Percentiles rank a stretch among this genome's conserved stretches.
These are phyloP conservation scores for Aselliscus stoliczkanus DNA, from an alignment of 2,797 vertebrate genomes.

Conservation along the genomic window DNA sequence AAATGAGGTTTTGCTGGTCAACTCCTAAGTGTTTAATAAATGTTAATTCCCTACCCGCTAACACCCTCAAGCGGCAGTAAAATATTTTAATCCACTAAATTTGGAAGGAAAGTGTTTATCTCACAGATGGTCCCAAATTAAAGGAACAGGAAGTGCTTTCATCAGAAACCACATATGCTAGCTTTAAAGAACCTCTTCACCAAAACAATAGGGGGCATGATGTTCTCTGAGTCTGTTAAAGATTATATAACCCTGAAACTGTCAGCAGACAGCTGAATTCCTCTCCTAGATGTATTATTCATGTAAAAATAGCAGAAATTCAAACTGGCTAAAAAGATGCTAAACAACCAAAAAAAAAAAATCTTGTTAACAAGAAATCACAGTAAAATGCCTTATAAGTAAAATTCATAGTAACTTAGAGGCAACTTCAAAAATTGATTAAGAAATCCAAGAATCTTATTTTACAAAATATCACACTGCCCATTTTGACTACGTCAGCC, in stretches of 20 bases:
- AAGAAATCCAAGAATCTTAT: not conserved
- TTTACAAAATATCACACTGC: conserved; percentile 5
- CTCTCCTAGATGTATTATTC: not conserved
- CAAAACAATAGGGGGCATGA: not conserved
- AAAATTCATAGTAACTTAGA: conserved; percentile 14
- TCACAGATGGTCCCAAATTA: conserved; percentile 58
- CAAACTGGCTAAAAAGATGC: conserved; percentile 14
- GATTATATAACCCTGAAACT: conserved; percentile 47
- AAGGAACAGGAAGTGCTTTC: conserved; percentile 75
- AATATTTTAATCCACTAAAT: not conserved
- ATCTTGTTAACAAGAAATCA: conserved; percentile 34
- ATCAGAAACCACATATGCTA: conserved; percentile 68
- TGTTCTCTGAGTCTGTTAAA: not conserved
- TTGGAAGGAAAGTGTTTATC: conserved; percentile 37
- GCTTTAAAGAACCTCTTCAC: conserved; percentile 29
- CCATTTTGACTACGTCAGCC: not conserved
- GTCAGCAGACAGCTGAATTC: conserved; percentile 37
- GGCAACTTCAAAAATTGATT: not conserved
- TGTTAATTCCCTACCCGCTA: not conserved
- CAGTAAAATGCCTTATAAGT: not conserved
- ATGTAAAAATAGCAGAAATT: conserved; percentile 30
- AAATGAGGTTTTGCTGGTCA: not conserved
- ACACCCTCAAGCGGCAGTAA: not conserved
- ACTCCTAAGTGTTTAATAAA: conserved; percentile 11
- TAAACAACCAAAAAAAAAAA: conserved; percentile 32